phyloP scores from a whole-genome alignment of 2,797 vertebrate genomes.

The Fringilla coelebs region DNA sequence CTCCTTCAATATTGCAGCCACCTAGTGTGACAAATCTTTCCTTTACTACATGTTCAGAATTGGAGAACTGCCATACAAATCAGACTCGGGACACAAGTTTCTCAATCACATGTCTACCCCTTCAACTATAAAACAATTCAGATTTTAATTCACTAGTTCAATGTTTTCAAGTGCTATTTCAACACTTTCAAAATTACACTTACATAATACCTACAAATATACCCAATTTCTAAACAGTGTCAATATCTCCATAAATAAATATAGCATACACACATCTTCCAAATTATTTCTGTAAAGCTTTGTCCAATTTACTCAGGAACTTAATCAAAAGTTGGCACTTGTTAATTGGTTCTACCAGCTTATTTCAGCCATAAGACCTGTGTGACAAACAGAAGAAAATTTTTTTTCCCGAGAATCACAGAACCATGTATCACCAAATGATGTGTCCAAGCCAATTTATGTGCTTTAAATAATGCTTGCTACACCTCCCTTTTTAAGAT shows the following conservation, averaged over 20 bases:
- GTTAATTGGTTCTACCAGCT: neutral
- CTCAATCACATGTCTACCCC: neutral
- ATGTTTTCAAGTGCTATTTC: neutral
- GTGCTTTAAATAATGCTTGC: neutral
- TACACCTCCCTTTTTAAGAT: neutral
- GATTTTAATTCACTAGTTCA: neutral
- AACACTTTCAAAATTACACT: neutral
- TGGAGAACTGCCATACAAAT: neutral
- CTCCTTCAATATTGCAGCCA: conserved; percentile 90
- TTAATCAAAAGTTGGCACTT: neutral
- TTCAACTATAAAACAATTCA: neutral
- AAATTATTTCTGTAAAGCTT: neutral
- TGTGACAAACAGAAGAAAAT: neutral
- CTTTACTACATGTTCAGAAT: neutral
- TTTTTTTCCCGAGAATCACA: neutral
- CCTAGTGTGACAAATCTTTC: conserved; percentile 71
- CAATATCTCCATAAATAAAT: neutral
- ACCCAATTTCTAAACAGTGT: neutral
- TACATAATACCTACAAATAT: neutral
- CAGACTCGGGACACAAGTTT: rapidly evolving
- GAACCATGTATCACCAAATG: neutral
- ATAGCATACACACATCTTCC: neutral
- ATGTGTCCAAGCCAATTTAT: neutral
- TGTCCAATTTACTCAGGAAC: neutral
- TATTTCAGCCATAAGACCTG: neutral